phyloP scores from a whole-genome alignment of 2,888 invertebrate genomes.

The Ophion ellenae region DNA sequence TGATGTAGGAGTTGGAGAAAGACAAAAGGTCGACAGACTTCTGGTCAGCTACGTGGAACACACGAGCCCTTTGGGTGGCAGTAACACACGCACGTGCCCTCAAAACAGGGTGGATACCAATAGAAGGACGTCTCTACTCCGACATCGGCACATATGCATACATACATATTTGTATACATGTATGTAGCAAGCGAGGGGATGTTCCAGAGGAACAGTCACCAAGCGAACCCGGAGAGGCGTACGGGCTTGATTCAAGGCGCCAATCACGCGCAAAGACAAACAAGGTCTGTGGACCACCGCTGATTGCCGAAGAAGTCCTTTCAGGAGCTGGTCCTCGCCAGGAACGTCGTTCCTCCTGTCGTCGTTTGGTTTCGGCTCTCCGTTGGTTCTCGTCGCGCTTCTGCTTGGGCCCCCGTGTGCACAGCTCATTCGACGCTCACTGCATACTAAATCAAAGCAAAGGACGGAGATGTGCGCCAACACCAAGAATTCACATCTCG shows the following conservation, averaged over 20 bases:
- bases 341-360: slow-evolving; percentile 40
- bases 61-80: slow-evolving; percentile 24
- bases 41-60: slow-evolving; percentile 36
- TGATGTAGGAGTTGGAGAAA: slow-evolving; percentile 31
- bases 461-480: slow-evolving; percentile 58
- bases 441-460: slow-evolving; percentile 81
- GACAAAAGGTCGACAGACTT: slow-evolving; percentile 18
- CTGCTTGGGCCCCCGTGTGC: slow-evolving; percentile 66
- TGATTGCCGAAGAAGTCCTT: slow-evolving; percentile 80
- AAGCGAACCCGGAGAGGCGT: slow-evolving; percentile 68
- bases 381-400: slow-evolving; percentile 53
- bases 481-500: slow-evolving; percentile 52
- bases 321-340: slow-evolving; percentile 58
- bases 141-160: not conserved
- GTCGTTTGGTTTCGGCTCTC: slow-evolving; percentile 49
- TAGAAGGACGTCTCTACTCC: slow-evolving; percentile 6
- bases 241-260: slow-evolving; percentile 79
- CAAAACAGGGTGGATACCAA: slow-evolving; percentile 15
- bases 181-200: not conserved
- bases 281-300: slow-evolving; percentile 79
- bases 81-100: slow-evolving; percentile 58
- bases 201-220: slow-evolving; percentile 54
- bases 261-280: slow-evolving; percentile 83
- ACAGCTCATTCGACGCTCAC: slow-evolving; percentile 74
- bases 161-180: not conserved